Base-by-base conservation (phyloP, 1,140 invertebrate species). In the Meloidogyne exigua region DNA sequence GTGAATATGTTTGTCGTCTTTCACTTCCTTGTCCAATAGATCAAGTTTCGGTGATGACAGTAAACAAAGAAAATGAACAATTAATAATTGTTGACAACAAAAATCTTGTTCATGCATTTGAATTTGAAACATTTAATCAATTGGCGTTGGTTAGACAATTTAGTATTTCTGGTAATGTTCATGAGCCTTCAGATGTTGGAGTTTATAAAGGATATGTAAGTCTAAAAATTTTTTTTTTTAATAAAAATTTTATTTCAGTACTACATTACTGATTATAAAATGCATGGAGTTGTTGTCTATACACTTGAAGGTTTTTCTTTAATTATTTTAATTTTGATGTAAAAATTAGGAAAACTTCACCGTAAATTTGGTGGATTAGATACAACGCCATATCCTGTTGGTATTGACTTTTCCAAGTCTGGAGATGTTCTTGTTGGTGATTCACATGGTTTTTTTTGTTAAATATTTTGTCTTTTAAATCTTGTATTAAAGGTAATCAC, bases 191-290 rank as follows among this genome's bases (percentile, higher is more conserved):
- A 28, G 77, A 79, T 63, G 49, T 79, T 32, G 77, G 57, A 28
- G 78, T 79, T 68, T 79, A 73, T 28, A 79, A 79, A 68, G 77
- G 77, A 63, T 62, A 63, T 28, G 71, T 73, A n/a, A 26, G 36
- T 3, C 1, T 3, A 15, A 4, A 4, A 49, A n/a, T 7, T 39
- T 9, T 49, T 49, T 49, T n/a, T n/a, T 49, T n/a, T 5, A 49
- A 49, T n/a, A n/a, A 9, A 57, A n/a, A n/a, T n/a, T n/a, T n/a
- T 36, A 26, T 21, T 73, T 64, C 3, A 73, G 62, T 79, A 79
- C n/a, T 79, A 72, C 62, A 80, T 79, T 42, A 79, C 77, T 36
- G 77, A 79, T n/a, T 79, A 79, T 57, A 79, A 79, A 62, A 79
- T 75, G 26, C 77, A 79, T 42, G 65, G 57, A 65, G 68, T 79